Percentiles rank a stretch among this genome's conserved stretches.
Conservation (phyloP, 2,888 invertebrate species). For the Tillus elongatus region DNA sequence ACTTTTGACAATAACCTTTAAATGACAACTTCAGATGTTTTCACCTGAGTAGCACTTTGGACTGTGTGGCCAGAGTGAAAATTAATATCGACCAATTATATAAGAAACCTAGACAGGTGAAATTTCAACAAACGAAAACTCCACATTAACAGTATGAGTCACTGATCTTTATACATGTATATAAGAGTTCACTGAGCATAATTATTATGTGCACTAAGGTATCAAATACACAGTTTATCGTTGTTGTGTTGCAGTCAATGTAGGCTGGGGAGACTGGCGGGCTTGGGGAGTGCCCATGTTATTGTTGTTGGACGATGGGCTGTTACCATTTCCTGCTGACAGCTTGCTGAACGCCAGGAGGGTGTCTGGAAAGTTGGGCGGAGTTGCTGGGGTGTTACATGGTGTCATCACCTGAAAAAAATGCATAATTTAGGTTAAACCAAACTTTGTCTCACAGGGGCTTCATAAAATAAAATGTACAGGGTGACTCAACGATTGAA, state of each 20-base stretch:
- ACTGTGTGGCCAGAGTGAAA: no score
- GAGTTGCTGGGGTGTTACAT: conserved; percentile 89
- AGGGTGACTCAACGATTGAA: no score
- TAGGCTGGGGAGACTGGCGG: conserved; percentile 35
- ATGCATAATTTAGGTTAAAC: no score
- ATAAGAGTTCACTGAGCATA: conserved; percentile 2
- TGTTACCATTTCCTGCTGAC: conserved; percentile 58
- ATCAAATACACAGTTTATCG: conserved; percentile 29
- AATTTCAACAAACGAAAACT: no score
- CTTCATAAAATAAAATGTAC: no score
- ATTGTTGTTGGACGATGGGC: conserved; percentile 43
- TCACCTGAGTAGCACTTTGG: no score
- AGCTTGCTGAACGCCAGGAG: conserved; percentile 80
- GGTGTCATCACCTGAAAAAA: conserved; percentile 73
- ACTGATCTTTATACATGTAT: background rate
- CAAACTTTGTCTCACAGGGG: no score
- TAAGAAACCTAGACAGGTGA: no score
- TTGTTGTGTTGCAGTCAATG: conserved; percentile 39
- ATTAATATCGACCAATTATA: no score
- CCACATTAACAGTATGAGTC: no score
- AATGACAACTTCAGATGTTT: no score
- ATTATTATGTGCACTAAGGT: background rate
- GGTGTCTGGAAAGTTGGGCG: conserved; percentile 88
- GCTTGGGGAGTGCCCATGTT: conserved; percentile 29
- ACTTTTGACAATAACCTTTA: no score